A percentile compares a stretch with the other conserved stretches of the same genome.
phyloP scores from a whole-genome alignment of 2,113 vertebrate genomes.

The Centropus bengalensis region DNA sequence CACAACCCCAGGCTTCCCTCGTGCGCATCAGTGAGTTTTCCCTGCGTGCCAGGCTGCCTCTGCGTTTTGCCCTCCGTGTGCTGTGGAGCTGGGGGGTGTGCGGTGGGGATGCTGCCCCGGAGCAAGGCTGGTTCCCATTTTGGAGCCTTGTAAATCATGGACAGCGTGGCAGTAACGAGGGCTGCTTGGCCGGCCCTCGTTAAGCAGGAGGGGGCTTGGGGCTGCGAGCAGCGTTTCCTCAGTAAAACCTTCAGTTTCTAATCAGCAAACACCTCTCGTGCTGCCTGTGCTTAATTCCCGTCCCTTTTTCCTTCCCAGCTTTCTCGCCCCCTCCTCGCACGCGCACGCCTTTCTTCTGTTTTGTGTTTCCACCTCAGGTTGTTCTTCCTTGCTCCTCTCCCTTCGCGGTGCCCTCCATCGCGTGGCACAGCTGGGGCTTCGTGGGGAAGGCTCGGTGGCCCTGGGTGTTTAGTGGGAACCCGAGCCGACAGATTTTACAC shows the following conservation, averaged over 20 bases:
- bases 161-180: conserved; percentile 58
- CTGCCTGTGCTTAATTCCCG: neutral
- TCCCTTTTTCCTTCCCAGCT: neutral
- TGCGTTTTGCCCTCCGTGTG: neutral
- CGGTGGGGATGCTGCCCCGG: neutral
- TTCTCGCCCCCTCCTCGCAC: neutral
- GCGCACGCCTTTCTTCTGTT: neutral
- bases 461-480: neutral
- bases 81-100: neutral
- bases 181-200: conserved; percentile 55
- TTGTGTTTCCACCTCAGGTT: neutral
- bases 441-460: rapidly evolving
- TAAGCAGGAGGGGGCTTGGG: conserved; percentile 73
- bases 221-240: conserved; percentile 73
- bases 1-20: neutral
- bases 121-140: conserved; percentile 68
- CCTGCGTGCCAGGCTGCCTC: neutral
- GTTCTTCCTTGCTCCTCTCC: neutral
- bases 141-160: conserved; percentile 71
- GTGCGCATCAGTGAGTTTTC: too few relatives aligned
- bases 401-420: neutral
- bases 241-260: conserved; percentile 75
- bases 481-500: conserved; percentile 47
- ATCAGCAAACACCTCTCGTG: conserved; percentile 68
- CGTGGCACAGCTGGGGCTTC: neutral